phyloP scores from a whole-genome alignment of 2,113 vertebrate genomes.

The Onychostruthus taczanowskii region DNA sequence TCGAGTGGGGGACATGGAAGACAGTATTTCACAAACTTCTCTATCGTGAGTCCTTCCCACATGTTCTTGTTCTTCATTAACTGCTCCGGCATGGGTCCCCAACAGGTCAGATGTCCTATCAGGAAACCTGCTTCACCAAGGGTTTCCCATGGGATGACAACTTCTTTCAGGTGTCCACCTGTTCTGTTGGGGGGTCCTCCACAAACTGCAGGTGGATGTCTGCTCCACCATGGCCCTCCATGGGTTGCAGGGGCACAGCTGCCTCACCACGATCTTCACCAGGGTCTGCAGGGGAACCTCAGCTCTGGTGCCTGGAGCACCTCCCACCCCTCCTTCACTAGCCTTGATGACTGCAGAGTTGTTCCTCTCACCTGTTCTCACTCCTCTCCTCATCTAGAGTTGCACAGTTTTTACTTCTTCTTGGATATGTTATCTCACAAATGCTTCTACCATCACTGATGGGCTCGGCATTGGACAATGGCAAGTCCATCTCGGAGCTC shows the following conservation, averaged over 20 bases:
- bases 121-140: not conserved
- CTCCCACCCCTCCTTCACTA: not conserved
- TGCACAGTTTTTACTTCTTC: not conserved
- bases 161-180: not conserved
- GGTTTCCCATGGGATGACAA: not conserved
- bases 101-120: not conserved
- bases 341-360: too few relatives aligned
- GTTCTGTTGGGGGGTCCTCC: not conserved
- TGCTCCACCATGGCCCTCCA: not conserved
- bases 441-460: accelerated
- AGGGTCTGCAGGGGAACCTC: not conserved
- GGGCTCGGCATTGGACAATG: accelerated
- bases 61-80: not conserved
- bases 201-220: not conserved
- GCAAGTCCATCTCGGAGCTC: accelerated
- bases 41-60: not conserved
- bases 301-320: accelerated
- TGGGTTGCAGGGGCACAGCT: not conserved
- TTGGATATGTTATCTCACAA: not conserved
- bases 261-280: not conserved
- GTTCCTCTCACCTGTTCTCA: not conserved
- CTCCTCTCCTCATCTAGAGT: not conserved
- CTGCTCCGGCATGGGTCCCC: not conserved
- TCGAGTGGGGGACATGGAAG: not conserved
- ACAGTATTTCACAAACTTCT: not conserved